phyloP scores from a whole-genome alignment of 2,888 invertebrate species.

The Orchestes rusci region DNA sequence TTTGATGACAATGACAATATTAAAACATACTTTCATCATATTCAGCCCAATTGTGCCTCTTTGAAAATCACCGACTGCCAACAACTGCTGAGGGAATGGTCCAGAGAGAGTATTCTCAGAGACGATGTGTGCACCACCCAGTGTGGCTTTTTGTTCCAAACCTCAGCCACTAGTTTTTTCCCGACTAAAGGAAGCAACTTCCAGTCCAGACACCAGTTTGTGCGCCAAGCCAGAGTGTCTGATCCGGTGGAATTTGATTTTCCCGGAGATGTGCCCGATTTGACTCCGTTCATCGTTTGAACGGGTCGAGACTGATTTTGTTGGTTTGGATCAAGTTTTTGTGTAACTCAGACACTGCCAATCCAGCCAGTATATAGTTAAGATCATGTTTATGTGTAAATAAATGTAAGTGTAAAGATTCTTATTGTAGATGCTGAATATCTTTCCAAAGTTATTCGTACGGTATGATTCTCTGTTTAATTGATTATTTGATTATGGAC shows the following conservation, averaged over 20 bases:
- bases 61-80: slow-evolving; percentile 81
- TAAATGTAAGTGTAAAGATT: too few species aligned
- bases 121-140: slow-evolving; percentile 89
- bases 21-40: too few species aligned
- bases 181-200: slow-evolving; percentile 5
- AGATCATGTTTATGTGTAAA: too few species aligned
- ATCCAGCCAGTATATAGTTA: too few species aligned
- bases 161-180: slow-evolving; percentile 35
- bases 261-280: slow-evolving; percentile 19
- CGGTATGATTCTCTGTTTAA: too few species aligned
- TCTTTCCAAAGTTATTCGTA: too few species aligned
- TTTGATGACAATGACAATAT: too few species aligned
- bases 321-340: too few species aligned
- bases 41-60: slow-evolving; percentile 82
- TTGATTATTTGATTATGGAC: too few species aligned
- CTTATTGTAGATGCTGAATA: too few species aligned
- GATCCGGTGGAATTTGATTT: slow-evolving; percentile 19
- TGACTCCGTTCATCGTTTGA: slow-evolving; percentile 21
- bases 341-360: too few species aligned
- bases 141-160: slow-evolving; percentile 66
- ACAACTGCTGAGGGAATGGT: slow-evolving; percentile 74
- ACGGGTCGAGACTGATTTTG: slow-evolving; percentile 13
- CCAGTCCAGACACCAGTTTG: slow-evolving; percentile 14
- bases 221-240: slow-evolving; percentile 10
- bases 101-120: slow-evolving; percentile 69